phyloP scores from a whole-genome alignment of 1,140 invertebrate species.

The Conus betulinus region DNA sequence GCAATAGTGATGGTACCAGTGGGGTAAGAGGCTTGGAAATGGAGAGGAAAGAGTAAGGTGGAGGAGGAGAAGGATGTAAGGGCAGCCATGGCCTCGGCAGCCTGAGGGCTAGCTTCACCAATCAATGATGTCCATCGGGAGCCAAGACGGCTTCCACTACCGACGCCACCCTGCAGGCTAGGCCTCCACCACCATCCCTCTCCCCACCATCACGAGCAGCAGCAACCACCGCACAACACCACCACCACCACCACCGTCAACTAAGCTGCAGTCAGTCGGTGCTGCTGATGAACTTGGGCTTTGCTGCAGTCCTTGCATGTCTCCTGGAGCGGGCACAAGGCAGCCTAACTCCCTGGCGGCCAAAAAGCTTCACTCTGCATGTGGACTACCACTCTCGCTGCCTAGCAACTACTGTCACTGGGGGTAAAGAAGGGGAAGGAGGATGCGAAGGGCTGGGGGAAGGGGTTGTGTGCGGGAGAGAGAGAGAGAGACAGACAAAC shows the following conservation, averaged over 20 bases:
- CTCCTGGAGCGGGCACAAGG: not conserved
- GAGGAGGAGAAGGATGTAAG: not conserved
- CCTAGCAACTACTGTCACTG: not conserved
- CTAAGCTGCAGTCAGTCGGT: not conserved
- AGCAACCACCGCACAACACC: not conserved
- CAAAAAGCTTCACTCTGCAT: not conserved
- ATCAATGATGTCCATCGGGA: conserved; percentile 26
- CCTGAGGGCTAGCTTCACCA: conserved; percentile 16
- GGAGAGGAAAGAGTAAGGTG: not conserved
- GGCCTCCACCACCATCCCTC: not conserved
- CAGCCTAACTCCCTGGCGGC: not conserved
- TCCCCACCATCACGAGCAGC: not conserved
- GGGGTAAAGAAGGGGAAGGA: not conserved
- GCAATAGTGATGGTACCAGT: not conserved
- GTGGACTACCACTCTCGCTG: not conserved
- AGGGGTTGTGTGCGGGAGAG: not conserved
- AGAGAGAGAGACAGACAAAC: no score
- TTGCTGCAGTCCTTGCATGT: not conserved
- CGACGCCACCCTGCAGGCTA: not conserved
- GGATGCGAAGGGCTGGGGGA: not conserved
- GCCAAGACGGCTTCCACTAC: not conserved
- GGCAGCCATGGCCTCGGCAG: not conserved
- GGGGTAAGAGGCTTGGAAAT: not conserved
- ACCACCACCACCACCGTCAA: not conserved
- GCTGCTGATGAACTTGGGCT: not conserved